Evolutionary conservation across 2,113 vertebrate genomes (phyloP), one percentile per base, ranked within the genome.

Genomic region (Melanotaenia duboulayi): DNA sequence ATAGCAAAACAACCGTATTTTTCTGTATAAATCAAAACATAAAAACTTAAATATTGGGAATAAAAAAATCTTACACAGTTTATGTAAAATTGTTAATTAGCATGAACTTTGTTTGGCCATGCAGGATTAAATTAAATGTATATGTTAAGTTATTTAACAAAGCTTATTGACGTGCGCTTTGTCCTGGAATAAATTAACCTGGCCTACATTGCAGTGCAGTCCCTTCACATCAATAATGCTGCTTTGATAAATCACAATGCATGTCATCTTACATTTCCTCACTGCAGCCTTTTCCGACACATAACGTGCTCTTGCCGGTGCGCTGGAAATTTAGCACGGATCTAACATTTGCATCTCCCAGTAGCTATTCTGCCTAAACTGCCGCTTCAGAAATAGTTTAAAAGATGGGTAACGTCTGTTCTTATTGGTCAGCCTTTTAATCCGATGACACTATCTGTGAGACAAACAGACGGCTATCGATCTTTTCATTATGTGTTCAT

Each of bases 381-480:
- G 49, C 20, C 39, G 57, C 42, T 55, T 70, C 1, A 58, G 57
- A 64, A 71, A 67, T 28, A 14, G 65, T 24, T 55, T 70, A 71
- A 68, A 73, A 71, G 63, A 56, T 81, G 82, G 28, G n/a, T 22
- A 74, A 11, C 62, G 59, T 22, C 62, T 71, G 74, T 11, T 61
- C 80, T 76, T 60, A 81, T 72, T 73, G 61, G 78, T 86, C 88
- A 74, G 73, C 74, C 88, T 84, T 93, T 94, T 90, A 94, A 95
- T 95, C 92, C 92, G 89, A 89, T 95, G 95, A 96, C 95, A 94
- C 91, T 92, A 94, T 95, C 95, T 71, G 88, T 87, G 89, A 84
- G 92, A 94, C 94, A 95, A 95, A 96, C 93, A 92, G 91, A 76
- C 89, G 81, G 78, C 83, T 93, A 96, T 95, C 93, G 95, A 96